Base-by-base conservation (phyloP, 2,888 invertebrate genomes). In the Drosophila setosimentum region DNA sequence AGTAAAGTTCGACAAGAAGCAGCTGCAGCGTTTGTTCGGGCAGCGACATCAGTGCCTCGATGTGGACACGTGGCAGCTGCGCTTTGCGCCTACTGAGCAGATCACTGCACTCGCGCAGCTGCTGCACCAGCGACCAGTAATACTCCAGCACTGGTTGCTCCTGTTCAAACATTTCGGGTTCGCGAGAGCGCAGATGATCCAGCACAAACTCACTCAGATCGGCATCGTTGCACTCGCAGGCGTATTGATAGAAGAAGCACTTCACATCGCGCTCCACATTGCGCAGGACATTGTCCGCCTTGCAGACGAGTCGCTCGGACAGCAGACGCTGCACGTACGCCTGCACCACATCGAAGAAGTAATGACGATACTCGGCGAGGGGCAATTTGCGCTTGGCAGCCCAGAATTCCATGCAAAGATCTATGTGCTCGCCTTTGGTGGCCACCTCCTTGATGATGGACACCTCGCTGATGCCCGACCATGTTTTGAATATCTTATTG, bases 181-280 rank as follows among this genome's bases (percentile, higher is more conserved):
- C 92, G 35, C 94, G 93, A 73, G 94, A 95, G 50, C 94, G 94
- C 68, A 97, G 92, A 89, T 96, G 95, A 58, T 95, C 94, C 24
- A 95, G 94, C 76, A 97, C 94, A 80, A 95, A 95, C 81, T 96
- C 95, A 82, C 96, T 94, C 57, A 96, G 93, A 35, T 92, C 92
- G n/a, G 77, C 81, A 72, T 94, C 94, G 73, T 95, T 94, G 45
- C 95, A 95, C 55, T 94, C 94, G 74, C 94, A 92, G 21, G 96
- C 96, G 51, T 95, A 93, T 65, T 93, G 92, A 59, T 91, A 92
- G 57, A 92, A 93, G 40, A 92, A 89, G 53, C 89, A 89, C 70
- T 91, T 91, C 1, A 92, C 91, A 68, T 93, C 91, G 3, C 92
- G 80, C 1, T 92, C 84, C 7, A 93, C 91, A 79, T 93, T 92